phyloP scores from a whole-genome alignment of 2,888 invertebrate species.

The Craniophora ligustri region DNA sequence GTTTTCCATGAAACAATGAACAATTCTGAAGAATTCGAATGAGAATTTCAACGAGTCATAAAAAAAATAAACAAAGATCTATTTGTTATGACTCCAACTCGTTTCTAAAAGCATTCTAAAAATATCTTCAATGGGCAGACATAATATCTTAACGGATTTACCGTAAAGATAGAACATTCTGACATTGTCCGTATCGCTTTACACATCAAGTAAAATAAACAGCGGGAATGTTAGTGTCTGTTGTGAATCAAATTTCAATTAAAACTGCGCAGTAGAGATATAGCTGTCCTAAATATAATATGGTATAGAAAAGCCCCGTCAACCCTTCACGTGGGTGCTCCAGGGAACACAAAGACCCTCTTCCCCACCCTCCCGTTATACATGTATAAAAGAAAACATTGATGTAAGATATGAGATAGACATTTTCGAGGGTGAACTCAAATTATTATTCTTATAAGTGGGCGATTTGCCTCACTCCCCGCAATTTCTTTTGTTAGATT shows the following conservation, averaged over 20 bases:
- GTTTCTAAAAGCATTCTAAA: constrained; percentile 34
- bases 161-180: constrained; percentile 7
- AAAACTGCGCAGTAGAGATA: constrained; percentile 53
- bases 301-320: constrained; percentile 59
- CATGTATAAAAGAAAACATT: constrained; percentile 77
- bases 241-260: constrained; percentile 62
- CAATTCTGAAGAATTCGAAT: constrained; percentile 28
- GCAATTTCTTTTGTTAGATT: constrained; percentile 56
- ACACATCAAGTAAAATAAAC: constrained; percentile 16
- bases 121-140: constrained; percentile 20
- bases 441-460: constrained; percentile 69
- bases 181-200: constrained; percentile 15
- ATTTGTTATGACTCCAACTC: constrained; percentile 27
- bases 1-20: constrained; percentile 36
- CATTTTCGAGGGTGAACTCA: constrained; percentile 65
- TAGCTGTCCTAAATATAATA: constrained; percentile 34
- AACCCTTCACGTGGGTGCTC: constrained; percentile 72
- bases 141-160: constrained; percentile 10
- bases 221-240: constrained; percentile 21
- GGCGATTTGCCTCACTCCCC: constrained; percentile 58
- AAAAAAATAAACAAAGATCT: constrained; percentile 31
- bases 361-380: constrained; percentile 66
- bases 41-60: constrained; percentile 28
- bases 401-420: constrained; percentile 72
- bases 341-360: constrained; percentile 71